Conservation (phyloP, 2,113 vertebrate genomes). For the Isurus oxyrinchus region DNA sequence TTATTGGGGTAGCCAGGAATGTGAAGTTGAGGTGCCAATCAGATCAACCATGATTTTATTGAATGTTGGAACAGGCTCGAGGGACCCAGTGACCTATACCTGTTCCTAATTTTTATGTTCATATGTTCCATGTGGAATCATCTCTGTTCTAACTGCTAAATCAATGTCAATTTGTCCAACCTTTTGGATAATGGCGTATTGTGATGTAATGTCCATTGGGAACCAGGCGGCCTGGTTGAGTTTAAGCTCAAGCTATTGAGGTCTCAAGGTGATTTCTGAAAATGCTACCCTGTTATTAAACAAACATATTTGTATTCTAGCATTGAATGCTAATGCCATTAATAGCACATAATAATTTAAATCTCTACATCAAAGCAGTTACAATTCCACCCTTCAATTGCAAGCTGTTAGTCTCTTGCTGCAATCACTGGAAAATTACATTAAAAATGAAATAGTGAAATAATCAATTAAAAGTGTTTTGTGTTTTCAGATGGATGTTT, state of each 20-base stretch:
- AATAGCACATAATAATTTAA: not conserved
- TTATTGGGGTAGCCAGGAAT: too few relatives aligned
- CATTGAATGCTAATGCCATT: not conserved
- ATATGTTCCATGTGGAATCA: too few relatives aligned
- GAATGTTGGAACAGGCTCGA: too few relatives aligned
- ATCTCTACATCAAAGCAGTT: not conserved
- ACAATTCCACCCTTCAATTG: not conserved
- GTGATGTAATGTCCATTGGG: not conserved
- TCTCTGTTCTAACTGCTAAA: not conserved
- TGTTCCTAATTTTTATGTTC: too few relatives aligned
- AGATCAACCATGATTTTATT: too few relatives aligned
- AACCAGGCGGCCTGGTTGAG: not conserved
- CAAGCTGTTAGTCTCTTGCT: not conserved
- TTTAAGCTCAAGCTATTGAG: not conserved
- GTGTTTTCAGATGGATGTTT: not conserved
- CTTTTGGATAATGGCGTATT: too few relatives aligned
- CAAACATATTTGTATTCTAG: not conserved
- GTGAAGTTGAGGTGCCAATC: too few relatives aligned
- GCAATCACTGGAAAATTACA: not conserved
- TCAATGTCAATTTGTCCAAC: too few relatives aligned
- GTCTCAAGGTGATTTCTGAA: not conserved
- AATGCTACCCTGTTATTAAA: not conserved
- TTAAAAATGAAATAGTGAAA: not conserved
- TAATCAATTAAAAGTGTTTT: not conserved
- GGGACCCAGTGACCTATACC: too few relatives aligned